Percentiles rank a stretch among this genome's conserved stretches.
These are phyloP conservation scores for Gryllus longicercus DNA, from an alignment of 2,888 invertebrate genomes.

Conservation along the genomic window DNA sequence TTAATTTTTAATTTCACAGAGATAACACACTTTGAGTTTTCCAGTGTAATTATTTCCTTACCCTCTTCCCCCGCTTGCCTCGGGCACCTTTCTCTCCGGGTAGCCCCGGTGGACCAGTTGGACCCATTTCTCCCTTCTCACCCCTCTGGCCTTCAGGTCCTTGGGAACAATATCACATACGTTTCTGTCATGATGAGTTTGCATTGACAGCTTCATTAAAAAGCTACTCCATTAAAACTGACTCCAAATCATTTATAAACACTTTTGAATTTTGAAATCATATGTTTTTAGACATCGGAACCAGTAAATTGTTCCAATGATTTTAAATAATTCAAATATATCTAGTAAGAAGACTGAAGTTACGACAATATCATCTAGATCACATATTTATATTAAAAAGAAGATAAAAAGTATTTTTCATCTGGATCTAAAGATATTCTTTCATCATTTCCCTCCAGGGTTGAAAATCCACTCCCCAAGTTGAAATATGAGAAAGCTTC, in stretches of 20 bases:
- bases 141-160: conserved; percentile 64
- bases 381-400: too few relatives aligned
- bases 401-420: too few relatives aligned
- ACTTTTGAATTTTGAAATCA: neutral
- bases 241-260: neutral
- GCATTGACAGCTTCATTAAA: neutral
- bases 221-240: neutral
- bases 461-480: too few relatives aligned
- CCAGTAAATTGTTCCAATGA: too few relatives aligned
- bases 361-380: too few relatives aligned
- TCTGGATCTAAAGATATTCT: too few relatives aligned
- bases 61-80: conserved; percentile 91
- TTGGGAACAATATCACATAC: conserved; percentile 41
- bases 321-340: too few relatives aligned
- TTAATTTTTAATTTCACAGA: neutral
- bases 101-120: conserved; percentile 70
- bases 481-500: too few relatives aligned
- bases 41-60: conserved; percentile 52
- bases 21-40: neutral
- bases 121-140: conserved; percentile 76
- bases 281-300: neutral
- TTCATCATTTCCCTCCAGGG: too few relatives aligned
- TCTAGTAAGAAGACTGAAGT: too few relatives aligned
- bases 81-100: conserved; percentile 85
- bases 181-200: neutral